Evolutionary conservation across 2,888 invertebrate genomes (phyloP).

Genomic region (Ormyrus nitidulus): DNA sequence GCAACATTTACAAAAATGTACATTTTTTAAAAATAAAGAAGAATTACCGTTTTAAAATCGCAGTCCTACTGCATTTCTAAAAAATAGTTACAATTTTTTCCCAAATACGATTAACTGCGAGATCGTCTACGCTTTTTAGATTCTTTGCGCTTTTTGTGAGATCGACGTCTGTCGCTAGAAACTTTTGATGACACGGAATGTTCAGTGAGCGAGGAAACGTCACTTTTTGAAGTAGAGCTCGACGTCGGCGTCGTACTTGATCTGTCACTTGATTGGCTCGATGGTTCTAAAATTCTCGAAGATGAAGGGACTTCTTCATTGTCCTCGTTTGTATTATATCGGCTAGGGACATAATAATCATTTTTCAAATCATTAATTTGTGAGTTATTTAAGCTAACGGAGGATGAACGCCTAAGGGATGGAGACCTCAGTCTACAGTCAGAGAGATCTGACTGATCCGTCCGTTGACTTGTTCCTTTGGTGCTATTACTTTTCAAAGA

Average conservation of each 20-base stretch:
- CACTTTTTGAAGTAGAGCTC: conserved; percentile 44
- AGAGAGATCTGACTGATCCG: conserved; percentile 13
- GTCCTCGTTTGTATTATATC: conserved; percentile 7
- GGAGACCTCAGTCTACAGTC: background rate
- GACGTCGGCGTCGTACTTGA: conserved; percentile 18
- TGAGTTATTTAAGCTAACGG: conserved; percentile 11
- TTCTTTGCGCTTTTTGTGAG: conserved; percentile 63
- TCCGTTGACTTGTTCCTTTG: background rate
- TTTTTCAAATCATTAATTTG: background rate
- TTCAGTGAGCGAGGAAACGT: conserved; percentile 38
- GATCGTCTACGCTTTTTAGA: conserved; percentile 62
- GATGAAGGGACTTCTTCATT: background rate
- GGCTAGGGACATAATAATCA: background rate
- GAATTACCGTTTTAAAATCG: conserved; percentile 42
- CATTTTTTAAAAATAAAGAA: conserved; percentile 20
- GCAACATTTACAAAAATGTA: background rate
- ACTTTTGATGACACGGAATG: conserved; percentile 45
- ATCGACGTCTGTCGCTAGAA: conserved; percentile 61
- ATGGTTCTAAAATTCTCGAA: background rate
- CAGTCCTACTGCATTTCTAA: conserved; percentile 35
- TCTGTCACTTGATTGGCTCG: conserved; percentile 24
- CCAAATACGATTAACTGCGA: conserved; percentile 60
- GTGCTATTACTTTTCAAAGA: conserved; percentile 7
- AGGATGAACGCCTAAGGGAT: conserved; percentile 31
- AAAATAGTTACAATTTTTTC: conserved; percentile 38